phyloP scores from a whole-genome alignment of 2,888 invertebrate species.

The Cerastoderma edule region DNA sequence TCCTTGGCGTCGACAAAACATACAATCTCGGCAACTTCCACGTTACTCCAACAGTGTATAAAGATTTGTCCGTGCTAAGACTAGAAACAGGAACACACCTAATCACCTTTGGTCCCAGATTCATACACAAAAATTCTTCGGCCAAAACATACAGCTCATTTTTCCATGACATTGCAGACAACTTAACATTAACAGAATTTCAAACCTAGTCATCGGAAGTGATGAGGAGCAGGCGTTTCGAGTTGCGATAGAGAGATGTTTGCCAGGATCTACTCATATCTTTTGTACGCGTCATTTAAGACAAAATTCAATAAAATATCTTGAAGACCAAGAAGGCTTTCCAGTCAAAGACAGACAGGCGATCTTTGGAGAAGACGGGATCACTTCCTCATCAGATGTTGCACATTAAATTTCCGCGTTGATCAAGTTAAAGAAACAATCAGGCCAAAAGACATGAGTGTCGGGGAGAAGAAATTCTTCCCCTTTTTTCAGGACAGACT shows the following conservation, averaged over 20 bases:
- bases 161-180: conserved; percentile 34
- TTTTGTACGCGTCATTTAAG: no score
- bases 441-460: no score
- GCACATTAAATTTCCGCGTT: no score
- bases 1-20: conserved; percentile 47
- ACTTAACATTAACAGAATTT: conserved; percentile 32
- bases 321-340: no score
- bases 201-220: neutral
- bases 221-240: conserved; percentile 6
- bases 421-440: no score
- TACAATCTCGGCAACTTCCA: conserved; percentile 45
- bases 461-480: no score
- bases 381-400: no score
- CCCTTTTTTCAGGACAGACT: no score
- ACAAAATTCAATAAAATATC: no score
- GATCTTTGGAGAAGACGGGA: no score
- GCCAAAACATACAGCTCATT: conserved; percentile 35
- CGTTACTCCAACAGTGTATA: conserved; percentile 39
- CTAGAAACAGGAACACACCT: conserved; percentile 21
- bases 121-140: conserved; percentile 34
- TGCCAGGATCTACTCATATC: no score
- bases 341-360: no score
- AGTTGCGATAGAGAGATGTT: neutral
- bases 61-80: conserved; percentile 34
- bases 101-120: conserved; percentile 41